These are phyloP conservation scores for Gasteruption jaculator DNA, from an alignment of 2,888 invertebrate genomes.

Conservation along the genomic window DNA sequence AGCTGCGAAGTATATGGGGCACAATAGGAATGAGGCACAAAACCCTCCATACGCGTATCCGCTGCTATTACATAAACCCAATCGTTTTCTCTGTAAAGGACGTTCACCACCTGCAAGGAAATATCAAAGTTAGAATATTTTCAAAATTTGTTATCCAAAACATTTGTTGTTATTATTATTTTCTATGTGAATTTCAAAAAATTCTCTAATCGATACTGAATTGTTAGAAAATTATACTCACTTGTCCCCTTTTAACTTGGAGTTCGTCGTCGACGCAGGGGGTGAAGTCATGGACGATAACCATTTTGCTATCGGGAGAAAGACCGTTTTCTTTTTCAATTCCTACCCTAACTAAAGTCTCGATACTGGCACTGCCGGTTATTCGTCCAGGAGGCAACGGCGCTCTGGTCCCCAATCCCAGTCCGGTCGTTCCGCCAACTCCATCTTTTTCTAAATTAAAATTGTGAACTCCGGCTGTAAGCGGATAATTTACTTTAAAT, in stretches of 20 bases:
- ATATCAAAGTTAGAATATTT: too few species aligned
- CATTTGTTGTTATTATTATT: conserved; percentile 7
- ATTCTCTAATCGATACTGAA: conserved; percentile 6
- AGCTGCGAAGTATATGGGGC: conserved; percentile 77
- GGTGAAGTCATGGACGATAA: conserved; percentile 89
- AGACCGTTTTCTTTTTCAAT: conserved; percentile 90
- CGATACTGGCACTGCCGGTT: conserved; percentile 91
- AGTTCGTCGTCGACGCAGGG: conserved; percentile 94
- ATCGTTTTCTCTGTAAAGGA: conserved; percentile 91
- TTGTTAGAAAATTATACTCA: conserved; percentile 32
- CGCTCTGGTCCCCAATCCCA: conserved; percentile 63
- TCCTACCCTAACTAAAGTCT: conserved; percentile 83
- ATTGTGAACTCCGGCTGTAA: conserved; percentile 41
- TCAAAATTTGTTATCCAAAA: conserved; percentile 5
- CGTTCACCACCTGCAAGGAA: conserved; percentile 78
- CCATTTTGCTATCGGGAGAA: conserved; percentile 92
- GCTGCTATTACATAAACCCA: conserved; percentile 96
- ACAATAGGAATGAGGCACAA: conserved; percentile 92
- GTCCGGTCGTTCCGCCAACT: conserved; percentile 73
- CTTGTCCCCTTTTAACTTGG: conserved; percentile 79
- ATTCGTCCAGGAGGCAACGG: conserved; percentile 86
- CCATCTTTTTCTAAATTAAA: conserved; percentile 59
- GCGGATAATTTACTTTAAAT: neutral
- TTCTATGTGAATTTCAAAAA: too few species aligned
- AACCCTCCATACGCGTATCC: conserved; percentile 86